A percentile compares a stretch with the other conserved stretches of the same genome.
Evolutionary conservation across 2,797 vertebrate genomes (phyloP).

Genomic region (Holocentrus rufus): DNA sequence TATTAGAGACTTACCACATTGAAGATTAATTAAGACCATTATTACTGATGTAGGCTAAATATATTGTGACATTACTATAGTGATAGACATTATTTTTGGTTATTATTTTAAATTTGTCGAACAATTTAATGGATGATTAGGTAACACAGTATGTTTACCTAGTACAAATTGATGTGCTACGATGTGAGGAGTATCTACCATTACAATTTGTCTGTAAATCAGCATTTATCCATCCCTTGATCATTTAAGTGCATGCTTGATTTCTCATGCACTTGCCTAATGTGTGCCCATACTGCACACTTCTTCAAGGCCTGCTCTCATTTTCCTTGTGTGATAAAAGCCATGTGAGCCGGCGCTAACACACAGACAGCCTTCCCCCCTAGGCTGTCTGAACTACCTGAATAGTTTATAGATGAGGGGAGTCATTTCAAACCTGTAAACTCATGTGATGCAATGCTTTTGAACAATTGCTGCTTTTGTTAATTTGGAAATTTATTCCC

Average conservation of each 20-base stretch:
- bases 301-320: constrained; percentile 41
- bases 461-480: constrained; percentile 43
- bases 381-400: constrained; percentile 62
- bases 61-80: not conserved
- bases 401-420: constrained; percentile 58
- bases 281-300: constrained; percentile 38
- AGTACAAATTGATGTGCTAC: constrained; percentile 10
- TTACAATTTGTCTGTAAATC: constrained; percentile 52
- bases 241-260: constrained; percentile 52
- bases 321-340: constrained; percentile 56
- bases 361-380: constrained; percentile 37
- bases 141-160: constrained; percentile 25
- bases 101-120: constrained; percentile 3
- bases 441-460: constrained; percentile 27
- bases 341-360: constrained; percentile 47
- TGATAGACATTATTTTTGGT: not conserved
- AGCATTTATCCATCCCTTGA: constrained; percentile 47
- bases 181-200: constrained; percentile 33
- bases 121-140: constrained; percentile 26
- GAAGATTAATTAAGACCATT: not conserved
- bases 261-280: constrained; percentile 50
- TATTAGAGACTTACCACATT: not conserved
- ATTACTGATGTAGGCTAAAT: not conserved
- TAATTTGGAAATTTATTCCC: constrained; percentile 24
- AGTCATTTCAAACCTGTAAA: constrained; percentile 43